phyloP scores from a whole-genome alignment of 1,140 invertebrate genomes.

The Luehdorfia chinensis region DNA sequence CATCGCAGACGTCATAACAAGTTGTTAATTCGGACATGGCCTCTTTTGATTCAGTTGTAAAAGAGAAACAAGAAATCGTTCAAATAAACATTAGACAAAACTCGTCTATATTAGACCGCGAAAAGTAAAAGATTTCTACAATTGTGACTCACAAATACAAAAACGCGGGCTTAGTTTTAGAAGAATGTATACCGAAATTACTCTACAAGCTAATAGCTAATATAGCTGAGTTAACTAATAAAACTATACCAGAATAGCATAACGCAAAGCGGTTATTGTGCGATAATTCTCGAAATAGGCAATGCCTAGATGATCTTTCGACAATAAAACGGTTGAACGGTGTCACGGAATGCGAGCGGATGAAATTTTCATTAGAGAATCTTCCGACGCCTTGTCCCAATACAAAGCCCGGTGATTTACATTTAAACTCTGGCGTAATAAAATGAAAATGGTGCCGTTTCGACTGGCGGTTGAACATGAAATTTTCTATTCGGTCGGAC shows the following conservation, averaged over 20 bases:
- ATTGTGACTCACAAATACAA: too few relatives aligned
- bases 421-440: conserved; percentile 57
- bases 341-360: conserved; percentile 15
- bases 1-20: conserved; percentile 11
- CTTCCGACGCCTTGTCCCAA: conserved; percentile 24
- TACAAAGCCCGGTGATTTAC: conserved; percentile 61
- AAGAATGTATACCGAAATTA: too few relatives aligned
- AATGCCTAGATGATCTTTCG: conserved; percentile 8
- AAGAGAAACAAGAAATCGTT: conserved; percentile 7
- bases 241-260: too few relatives aligned
- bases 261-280: background rate
- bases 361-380: conserved; percentile 25
- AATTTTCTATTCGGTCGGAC: conserved; percentile 71
- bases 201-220: too few relatives aligned
- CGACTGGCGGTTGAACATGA: conserved; percentile 55
- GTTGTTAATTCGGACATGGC: background rate
- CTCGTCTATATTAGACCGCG: too few relatives aligned
- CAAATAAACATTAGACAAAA: too few relatives aligned
- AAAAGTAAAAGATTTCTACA: too few relatives aligned
- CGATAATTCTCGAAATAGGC: background rate
- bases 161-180: too few relatives aligned
- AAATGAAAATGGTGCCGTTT: conserved; percentile 52
- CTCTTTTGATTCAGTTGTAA: conserved; percentile 12
- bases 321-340: conserved; percentile 14
- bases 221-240: too few relatives aligned